Base-by-base conservation (phyloP, 2,888 invertebrate species). In the Perdita meconis region DNA sequence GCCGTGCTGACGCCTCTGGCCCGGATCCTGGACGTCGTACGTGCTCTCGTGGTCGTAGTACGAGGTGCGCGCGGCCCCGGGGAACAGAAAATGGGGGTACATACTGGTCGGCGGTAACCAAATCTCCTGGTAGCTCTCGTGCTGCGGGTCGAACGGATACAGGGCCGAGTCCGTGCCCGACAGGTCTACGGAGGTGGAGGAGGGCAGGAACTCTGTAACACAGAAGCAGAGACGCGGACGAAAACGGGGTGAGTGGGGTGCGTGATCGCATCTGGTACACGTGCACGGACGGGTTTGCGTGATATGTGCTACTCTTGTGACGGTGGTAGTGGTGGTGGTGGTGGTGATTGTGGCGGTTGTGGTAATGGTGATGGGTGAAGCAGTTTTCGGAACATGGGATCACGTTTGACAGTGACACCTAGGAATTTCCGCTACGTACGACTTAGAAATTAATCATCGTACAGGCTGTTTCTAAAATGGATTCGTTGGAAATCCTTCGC, bases 71-170 rank as follows among this genome's bases (percentile, higher is more conserved):
- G 93, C 89, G 92, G 93, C 81, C 91, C 93, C 93, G 86, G 95
- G 94, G 91, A 94, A 94, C 86, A 95, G 93, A 93, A 95, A 94
- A 92, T 94, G 94, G 82, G 95, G 95, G 89, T 93, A 93, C 88
- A 92, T 92, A 91, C 93, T 93, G 89, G 93, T 93, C 86, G 93
- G 93, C 83, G 93, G 93, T 88, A 93, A 93, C 93, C 93, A 93
- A 91, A 93, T 92, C 90, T 93, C 94, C 92, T 94, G 93, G 93
- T 94, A 93, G 93, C 92, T 92, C 90, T 92, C 92, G 93, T 88
- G 93, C 92, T 92, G 93, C 90, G 93, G 93, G 90, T 93, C 93
- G 92, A 93, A 92, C 86, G 93, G 93, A 92, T 93, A 93, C 89
- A 93, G 93, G 93, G 93, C 94, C 92, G 93, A 94, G 89, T 93